phyloP scores from a whole-genome alignment of 2,797 vertebrate species.

The Alca torda region DNA sequence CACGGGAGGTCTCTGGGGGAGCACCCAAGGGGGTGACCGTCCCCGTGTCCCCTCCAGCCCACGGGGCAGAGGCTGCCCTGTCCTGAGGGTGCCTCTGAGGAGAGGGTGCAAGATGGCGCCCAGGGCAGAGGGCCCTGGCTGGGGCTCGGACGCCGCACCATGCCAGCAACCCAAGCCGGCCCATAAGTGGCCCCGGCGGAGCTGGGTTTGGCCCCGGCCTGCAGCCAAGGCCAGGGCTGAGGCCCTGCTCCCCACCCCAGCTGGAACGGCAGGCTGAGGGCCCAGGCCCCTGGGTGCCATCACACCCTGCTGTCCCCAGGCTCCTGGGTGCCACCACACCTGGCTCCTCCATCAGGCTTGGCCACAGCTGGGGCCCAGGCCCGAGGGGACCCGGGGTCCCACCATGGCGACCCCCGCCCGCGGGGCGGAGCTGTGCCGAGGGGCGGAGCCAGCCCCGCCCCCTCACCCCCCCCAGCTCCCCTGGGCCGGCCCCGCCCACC shows the following conservation, averaged over 20 bases:
- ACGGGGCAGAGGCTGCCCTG: rapidly evolving
- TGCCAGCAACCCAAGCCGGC: no score
- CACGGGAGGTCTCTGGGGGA: background rate
- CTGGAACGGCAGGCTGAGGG: background rate
- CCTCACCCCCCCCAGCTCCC: background rate
- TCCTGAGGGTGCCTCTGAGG: background rate
- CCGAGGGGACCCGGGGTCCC: background rate
- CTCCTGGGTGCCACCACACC: no score
- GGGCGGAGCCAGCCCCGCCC: background rate
- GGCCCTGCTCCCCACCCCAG: background rate
- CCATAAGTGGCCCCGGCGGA: rapidly evolving
- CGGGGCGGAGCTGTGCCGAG: rapidly evolving
- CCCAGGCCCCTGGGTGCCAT: background rate
- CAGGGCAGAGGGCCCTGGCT: rapidly evolving
- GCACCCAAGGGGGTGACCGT: rapidly evolving
- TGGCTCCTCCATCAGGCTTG: no score
- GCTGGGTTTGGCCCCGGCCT: no score
- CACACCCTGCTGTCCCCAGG: no score
- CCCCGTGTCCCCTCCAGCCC: background rate
- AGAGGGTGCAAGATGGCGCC: background rate
- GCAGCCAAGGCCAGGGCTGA: background rate
- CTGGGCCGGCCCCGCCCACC: background rate
- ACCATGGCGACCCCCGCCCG: background rate
- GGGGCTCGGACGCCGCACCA: background rate
- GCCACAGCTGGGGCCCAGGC: background rate